A percentile compares a stretch with the other conserved stretches of the same genome.
Evolutionary conservation across 2,113 vertebrate species (phyloP).

Genomic region (Geothlypis trichas): DNA sequence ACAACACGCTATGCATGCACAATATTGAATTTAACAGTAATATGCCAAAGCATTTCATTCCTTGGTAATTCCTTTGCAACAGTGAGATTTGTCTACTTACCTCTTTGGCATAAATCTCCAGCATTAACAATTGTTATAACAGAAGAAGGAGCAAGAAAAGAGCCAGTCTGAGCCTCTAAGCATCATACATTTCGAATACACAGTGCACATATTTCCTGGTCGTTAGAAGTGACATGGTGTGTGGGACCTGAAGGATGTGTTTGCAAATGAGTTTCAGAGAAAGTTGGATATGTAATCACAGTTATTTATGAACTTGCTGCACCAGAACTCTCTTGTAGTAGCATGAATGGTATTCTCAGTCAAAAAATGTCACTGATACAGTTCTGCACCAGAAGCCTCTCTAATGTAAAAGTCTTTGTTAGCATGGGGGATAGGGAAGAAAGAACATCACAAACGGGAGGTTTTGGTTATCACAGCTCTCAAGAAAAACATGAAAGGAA

Average conservation of each 20-base stretch:
- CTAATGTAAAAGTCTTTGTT: background rate
- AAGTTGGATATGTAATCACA: conserved; percentile 6
- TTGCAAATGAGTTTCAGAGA: conserved; percentile 3
- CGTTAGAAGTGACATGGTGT: background rate
- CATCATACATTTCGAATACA: background rate
- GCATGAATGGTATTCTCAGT: background rate
- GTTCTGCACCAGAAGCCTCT: background rate
- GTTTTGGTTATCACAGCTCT: background rate
- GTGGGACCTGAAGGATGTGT: background rate
- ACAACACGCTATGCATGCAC: background rate
- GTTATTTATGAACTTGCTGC: background rate
- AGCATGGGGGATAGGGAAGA: background rate
- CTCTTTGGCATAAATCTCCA: background rate
- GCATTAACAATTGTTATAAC: background rate
- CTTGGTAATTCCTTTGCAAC: conserved; percentile 7
- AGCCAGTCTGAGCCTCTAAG: background rate
- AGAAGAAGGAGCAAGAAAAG: conserved; percentile 5
- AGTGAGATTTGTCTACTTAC: background rate
- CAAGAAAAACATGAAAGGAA: background rate
- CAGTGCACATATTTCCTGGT: background rate
- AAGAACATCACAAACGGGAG: background rate
- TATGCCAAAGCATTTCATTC: background rate
- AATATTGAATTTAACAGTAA: conserved; percentile 3
- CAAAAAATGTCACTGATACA: background rate
- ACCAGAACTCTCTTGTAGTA: background rate